Evolutionary conservation across 2,888 invertebrate genomes (phyloP), one percentile per base, ranked within the genome.

Genomic region (Melanchra persicariae): DNA sequence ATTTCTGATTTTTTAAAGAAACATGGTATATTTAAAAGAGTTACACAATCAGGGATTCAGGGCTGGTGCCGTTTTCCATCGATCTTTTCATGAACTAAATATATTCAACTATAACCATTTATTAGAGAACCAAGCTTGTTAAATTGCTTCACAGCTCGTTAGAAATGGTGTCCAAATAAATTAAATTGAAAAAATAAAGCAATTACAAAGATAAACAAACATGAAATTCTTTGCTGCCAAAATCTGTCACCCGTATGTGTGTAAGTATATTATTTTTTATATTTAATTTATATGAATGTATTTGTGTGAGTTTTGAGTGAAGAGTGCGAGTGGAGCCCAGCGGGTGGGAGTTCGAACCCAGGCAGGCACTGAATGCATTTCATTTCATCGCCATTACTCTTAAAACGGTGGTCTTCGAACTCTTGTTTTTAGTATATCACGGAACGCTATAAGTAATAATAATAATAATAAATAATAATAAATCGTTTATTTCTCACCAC

Each of bases 61-160:
- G 15, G 5, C 70, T 45, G n/a, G 19, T 15, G 12, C 6, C 6
- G n/a, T 45, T n/a, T 12, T 1, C 45, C 30, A 47, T 74, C 9
- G 0, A 74, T 64, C 54, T 54, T 47, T 24, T 19, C 10, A 47
- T 5, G 3, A n/a, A 40, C 47, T 37, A 54, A 54, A 71, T 45
- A 54, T 45, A 37, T 22, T 22, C n/a, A 47, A 47, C 45, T 10
- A 47, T 8, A 74, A 47, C 45, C 74, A 74, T 74, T 64, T 2
- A 64, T 74, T 65, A 72, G 1, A 40, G 65, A 65, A 55, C 19
- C 40, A 19, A 24, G 54, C 15, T 26, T 73, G 71, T 54, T 63
- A 71, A 63, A 71, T 63, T 54, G 15, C 17, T 49, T 72, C 74
- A 74, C 75, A 74, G 74, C 3, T 72, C 74, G 37, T 72, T 55